Percentiles rank a stretch among this genome's conserved stretches.
These are phyloP conservation scores for Morinoia aosen DNA, from an alignment of 2,888 invertebrate species.

Conservation along the genomic window DNA sequence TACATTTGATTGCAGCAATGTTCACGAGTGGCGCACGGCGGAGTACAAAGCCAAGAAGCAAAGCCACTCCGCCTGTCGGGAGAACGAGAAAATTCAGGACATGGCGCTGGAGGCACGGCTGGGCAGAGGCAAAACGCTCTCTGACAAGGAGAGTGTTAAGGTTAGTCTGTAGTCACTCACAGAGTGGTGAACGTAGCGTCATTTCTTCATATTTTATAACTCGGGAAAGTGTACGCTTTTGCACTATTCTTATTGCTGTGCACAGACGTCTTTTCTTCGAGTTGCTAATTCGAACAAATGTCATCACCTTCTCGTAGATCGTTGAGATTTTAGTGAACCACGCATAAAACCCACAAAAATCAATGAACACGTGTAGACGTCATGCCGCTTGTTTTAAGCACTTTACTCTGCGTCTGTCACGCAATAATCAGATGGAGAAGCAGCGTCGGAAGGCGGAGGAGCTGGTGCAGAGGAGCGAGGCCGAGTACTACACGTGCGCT, in stretches of 20 bases:
- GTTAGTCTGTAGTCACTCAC: constrained; percentile 70
- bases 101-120: constrained; percentile 74
- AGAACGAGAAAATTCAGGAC: constrained; percentile 93
- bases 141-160: constrained; percentile 77
- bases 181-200: not conserved
- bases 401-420: not conserved
- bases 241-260: no score
- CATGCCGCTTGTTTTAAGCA: not conserved
- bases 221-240: no score
- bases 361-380: not conserved
- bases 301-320: not conserved
- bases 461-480: constrained; percentile 90
- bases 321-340: not conserved
- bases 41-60: constrained; percentile 92
- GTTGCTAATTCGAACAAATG: not conserved
- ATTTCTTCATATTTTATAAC: not conserved
- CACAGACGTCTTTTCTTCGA: not conserved
- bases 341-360: not conserved
- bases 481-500: constrained; percentile 92
- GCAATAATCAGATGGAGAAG: constrained; percentile 79
- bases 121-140: constrained; percentile 71
- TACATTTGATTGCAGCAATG: constrained; percentile 74
- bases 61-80: constrained; percentile 87
- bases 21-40: constrained; percentile 87
- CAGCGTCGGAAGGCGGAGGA: constrained; percentile 92